Percentiles rank a stretch among this genome's conserved stretches.
Conservation (phyloP, 23 tunicate genomes). For the Pegea sp. region DNA sequence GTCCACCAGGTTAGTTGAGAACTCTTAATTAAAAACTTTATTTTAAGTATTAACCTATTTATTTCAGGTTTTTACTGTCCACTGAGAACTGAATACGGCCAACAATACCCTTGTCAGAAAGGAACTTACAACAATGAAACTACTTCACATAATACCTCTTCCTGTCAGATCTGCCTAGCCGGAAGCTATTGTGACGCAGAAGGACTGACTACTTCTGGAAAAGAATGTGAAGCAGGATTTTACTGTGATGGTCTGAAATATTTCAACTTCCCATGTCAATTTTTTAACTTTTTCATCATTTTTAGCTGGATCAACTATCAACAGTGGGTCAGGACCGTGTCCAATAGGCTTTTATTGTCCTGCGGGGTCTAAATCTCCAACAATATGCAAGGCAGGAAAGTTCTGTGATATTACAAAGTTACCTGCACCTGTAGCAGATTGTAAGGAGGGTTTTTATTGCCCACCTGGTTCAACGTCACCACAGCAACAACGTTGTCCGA, state of each 20-base stretch:
- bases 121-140: conserved; percentile 73
- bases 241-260: conserved; percentile 27
- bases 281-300: background rate
- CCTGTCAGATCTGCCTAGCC: conserved; percentile 39
- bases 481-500: conserved; percentile 1
- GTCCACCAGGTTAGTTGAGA: conserved; percentile 45
- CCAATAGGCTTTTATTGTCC: conserved; percentile 92
- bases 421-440: conserved; percentile 19
- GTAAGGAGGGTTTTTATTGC: conserved; percentile 55
- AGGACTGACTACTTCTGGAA: conserved; percentile 11
- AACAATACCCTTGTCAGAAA: conserved; percentile 28
- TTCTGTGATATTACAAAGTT: conserved; percentile 22
- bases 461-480: conserved; percentile 16
- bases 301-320: no score
- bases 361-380: conserved; percentile 33
- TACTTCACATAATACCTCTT: conserved; percentile 5
- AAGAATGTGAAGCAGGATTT: conserved; percentile 31
- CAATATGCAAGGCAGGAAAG: no score
- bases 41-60: background rate
- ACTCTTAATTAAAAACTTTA: background rate
- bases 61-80: conserved; percentile 55
- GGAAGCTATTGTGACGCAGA: conserved; percentile 45
- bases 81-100: conserved; percentile 10
- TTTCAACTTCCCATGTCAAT: background rate
- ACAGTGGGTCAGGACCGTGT: conserved; percentile 78